phyloP scores from a whole-genome alignment of 2,113 vertebrate genomes.

The Colossoma macropomum region DNA sequence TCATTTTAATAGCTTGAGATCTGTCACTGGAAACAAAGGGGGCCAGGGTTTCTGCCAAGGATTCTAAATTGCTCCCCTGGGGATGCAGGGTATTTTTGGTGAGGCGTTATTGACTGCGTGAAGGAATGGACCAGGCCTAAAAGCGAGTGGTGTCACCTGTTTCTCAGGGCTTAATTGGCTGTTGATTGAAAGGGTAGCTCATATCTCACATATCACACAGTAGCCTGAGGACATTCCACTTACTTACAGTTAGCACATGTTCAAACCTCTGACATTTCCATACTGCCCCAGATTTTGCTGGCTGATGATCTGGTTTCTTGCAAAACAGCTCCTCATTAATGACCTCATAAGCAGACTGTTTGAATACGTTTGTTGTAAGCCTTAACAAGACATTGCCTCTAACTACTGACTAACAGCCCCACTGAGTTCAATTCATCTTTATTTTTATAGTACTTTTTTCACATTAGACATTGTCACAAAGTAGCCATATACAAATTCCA shows the following conservation, averaged over 20 bases:
- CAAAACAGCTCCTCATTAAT: constrained; percentile 10
- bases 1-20: constrained; percentile 42
- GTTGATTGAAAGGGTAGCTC: constrained; percentile 10
- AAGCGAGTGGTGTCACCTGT: not conserved
- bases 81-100: not conserved
- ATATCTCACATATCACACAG: constrained; percentile 10
- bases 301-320: not conserved
- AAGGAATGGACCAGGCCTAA: not conserved
- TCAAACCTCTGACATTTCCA: constrained; percentile 30
- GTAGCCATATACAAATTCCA: not conserved
- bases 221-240: not conserved
- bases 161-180: constrained; percentile 5
- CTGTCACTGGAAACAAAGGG: constrained; percentile 14
- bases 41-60: not conserved
- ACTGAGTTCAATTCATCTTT: not conserved
- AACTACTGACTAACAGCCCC: not conserved
- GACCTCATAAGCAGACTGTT: not conserved
- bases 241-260: constrained; percentile 13
- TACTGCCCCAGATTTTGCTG: not conserved
- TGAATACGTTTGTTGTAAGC: not conserved
- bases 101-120: not conserved
- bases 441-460: not conserved
- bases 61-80: constrained; percentile 15
- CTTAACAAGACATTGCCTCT: not conserved
- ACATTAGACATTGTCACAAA: not conserved